phyloP scores from a whole-genome alignment of 2,888 invertebrate species.

The Agrotis clavis region DNA sequence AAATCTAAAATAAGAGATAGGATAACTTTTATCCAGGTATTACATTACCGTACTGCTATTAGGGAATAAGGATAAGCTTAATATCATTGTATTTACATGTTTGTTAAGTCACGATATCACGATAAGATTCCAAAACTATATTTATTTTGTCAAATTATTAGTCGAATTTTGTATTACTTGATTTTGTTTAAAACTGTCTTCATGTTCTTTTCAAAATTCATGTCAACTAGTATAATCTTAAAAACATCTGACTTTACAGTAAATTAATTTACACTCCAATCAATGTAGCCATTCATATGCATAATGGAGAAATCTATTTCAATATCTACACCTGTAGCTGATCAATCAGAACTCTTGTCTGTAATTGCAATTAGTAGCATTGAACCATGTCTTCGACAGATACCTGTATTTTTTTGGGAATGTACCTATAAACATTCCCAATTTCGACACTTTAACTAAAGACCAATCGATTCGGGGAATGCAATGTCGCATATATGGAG shows the following conservation, averaged over 20 bases:
- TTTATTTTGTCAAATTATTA: too few species aligned
- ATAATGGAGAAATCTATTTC: slow-evolving; percentile 10
- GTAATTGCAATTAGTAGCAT: slow-evolving; percentile 26
- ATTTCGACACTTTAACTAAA: slow-evolving; percentile 20
- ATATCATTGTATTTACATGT: too few species aligned
- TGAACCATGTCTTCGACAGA: slow-evolving; percentile 11
- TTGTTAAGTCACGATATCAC: too few species aligned
- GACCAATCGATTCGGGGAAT: slow-evolving; percentile 23
- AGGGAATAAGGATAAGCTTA: too few species aligned
- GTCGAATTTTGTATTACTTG: too few species aligned
- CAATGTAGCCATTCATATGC: slow-evolving; percentile 27
- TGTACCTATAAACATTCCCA: slow-evolving; percentile 10
- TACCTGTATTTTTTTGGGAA: not conserved
- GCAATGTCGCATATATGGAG: slow-evolving; percentile 27
- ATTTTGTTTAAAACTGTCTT: too few species aligned
- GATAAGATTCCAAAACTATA: too few species aligned
- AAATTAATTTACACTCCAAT: slow-evolving; percentile 5
- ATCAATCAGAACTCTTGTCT: slow-evolving; percentile 21
- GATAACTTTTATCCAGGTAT: too few species aligned
- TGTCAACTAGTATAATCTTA: too few species aligned
- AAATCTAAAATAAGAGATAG: too few species aligned
- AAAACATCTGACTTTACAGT: not conserved
- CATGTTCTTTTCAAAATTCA: not conserved
- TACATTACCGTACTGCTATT: too few species aligned
- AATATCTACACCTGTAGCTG: slow-evolving; percentile 14